These are phyloP conservation scores for Cyanoderma ruficeps DNA, from an alignment of 2,113 vertebrate species.

Conservation along the genomic window DNA sequence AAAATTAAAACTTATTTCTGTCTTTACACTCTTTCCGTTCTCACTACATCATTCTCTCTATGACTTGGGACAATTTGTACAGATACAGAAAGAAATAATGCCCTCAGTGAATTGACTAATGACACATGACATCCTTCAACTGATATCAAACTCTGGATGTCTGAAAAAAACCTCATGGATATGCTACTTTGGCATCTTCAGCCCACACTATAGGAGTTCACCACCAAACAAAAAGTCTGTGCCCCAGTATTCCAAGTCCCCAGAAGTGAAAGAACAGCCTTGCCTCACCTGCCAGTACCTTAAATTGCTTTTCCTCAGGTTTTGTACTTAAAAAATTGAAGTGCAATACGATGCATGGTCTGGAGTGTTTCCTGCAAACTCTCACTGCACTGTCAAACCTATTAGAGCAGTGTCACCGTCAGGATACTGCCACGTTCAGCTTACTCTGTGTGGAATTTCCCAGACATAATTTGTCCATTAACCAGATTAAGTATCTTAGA, in stretches of 20 bases:
- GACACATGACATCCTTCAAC: neutral
- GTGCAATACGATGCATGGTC: rapidly evolving
- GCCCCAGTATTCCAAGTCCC: neutral
- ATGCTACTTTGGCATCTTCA: neutral
- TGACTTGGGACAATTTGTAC: neutral
- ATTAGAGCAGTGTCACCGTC: neutral
- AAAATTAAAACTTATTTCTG: neutral
- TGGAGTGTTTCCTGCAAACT: neutral
- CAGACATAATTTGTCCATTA: slow-evolving; percentile 31
- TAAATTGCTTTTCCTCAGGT: neutral
- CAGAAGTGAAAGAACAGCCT: neutral
- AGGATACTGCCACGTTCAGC: neutral
- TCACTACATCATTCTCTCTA: neutral
- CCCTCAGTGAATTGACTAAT: neutral
- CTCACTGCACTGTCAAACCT: neutral
- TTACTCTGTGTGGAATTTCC: neutral
- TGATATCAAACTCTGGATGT: neutral
- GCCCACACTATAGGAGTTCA: neutral
- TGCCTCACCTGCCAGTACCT: neutral
- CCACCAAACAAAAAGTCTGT: neutral
- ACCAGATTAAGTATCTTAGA: slow-evolving; percentile 39
- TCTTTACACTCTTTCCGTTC: neutral
- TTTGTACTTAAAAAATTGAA: neutral
- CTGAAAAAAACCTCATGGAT: rapidly evolving
- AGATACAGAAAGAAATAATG: neutral